Base-by-base conservation (phyloP, 2,113 vertebrate species). In the Pachycephala philippinensis region DNA sequence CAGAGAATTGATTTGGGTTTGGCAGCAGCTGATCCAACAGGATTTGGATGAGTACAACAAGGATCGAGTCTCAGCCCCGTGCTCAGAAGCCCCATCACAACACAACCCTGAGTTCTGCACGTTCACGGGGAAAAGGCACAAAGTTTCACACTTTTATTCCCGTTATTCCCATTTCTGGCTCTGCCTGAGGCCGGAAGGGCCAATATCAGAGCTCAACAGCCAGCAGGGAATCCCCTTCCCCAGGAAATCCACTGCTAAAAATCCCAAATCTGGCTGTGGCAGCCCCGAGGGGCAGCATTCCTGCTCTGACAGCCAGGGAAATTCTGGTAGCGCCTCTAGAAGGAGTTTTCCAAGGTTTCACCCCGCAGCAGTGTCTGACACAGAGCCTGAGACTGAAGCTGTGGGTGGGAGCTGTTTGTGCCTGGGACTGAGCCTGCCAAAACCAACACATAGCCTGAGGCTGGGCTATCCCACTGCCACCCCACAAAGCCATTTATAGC, bases 291-390 rank as follows among this genome's bases (percentile, higher is more conserved):
- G 96, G 91, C n/a, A 6, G 45, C 26, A 2, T 70, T 66, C 87
- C 63, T 40, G n/a, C 19, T 9, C 60, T 57, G 20, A 15, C 93
- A 92, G 80, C 68, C 86, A 65, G 64, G 76, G 91, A 56, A 89
- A 87, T 12, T 22, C 74, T 93, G 90, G 93, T 88, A 90, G n/a
- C 5, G 53, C 71, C 80, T 83, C 75, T 30, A 19, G 68, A 77
- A 53, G 80, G 76, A 76, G 89, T 49, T 90, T 87, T 13, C 63
- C 74, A 21, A 94, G 89, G 96, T 89, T 40, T 94, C 89, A 80
- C 56, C 63, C 93, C 76, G 78, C 93, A 83, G 93, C 91, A 63
- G 40, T 11, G 92, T 74, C 88, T 91, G 92, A 93, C 90, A 95
- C 93, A 89, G 86, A 82, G 90, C 84, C 82, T 68, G 60, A 57